These are phyloP conservation scores for Hippocampus guttulatus DNA, from an alignment of 2,113 vertebrate genomes.

Conservation along the genomic window DNA sequence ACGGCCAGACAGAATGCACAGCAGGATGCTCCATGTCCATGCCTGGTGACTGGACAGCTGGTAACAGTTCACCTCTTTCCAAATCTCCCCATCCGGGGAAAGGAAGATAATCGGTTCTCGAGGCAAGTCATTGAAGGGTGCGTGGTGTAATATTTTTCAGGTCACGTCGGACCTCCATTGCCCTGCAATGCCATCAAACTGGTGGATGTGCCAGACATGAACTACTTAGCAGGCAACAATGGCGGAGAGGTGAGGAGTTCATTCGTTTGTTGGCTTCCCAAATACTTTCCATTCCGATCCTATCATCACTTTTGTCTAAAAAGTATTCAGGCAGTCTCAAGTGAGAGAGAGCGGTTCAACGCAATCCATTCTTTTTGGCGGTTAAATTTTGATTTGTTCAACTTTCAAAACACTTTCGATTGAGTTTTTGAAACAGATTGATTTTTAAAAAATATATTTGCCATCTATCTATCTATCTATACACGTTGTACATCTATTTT, in stretches of 20 bases:
- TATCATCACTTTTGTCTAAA: neutral
- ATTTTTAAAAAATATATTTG: no score
- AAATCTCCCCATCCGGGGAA: neutral
- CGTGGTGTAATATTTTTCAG: constrained; percentile 54
- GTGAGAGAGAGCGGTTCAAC: neutral
- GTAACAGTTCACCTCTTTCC: constrained; percentile 54
- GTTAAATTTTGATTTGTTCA: no score
- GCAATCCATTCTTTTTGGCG: neutral
- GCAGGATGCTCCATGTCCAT: constrained; percentile 85
- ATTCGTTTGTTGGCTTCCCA: neutral
- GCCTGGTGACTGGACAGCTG: constrained; percentile 94
- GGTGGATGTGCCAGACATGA: constrained; percentile 93
- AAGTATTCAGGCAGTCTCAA: no score
- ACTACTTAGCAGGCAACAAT: constrained; percentile 85
- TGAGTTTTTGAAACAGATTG: no score
- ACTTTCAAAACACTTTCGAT: no score
- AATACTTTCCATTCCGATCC: neutral
- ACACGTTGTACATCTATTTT: no score
- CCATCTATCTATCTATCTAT: no score
- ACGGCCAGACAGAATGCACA: constrained; percentile 95
- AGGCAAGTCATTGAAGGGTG: neutral
- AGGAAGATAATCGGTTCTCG: neutral
- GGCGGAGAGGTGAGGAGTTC: constrained; percentile 86
- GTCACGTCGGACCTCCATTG: constrained; percentile 92
- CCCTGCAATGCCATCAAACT: constrained; percentile 87